Evolutionary conservation across 2,113 vertebrate species (phyloP).

Genomic region (Notiomystis cincta): DNA sequence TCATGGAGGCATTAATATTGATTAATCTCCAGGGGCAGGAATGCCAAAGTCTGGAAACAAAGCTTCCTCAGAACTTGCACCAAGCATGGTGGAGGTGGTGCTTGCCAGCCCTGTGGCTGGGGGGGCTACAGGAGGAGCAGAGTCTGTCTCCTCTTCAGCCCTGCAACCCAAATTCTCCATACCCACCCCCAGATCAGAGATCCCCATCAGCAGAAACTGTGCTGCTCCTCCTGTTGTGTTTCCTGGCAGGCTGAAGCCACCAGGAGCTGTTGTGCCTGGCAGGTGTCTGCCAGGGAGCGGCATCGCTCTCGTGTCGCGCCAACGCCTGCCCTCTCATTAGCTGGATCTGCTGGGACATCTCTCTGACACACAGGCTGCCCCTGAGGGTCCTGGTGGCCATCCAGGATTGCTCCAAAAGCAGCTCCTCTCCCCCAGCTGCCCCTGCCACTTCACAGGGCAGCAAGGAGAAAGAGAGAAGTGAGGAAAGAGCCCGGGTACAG

Average conservation of each 20-base stretch:
- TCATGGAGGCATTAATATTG: background rate
- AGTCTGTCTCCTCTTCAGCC: background rate
- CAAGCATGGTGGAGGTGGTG: background rate
- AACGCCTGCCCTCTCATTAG: background rate
- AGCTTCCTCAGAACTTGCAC: background rate
- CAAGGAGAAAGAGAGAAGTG: background rate
- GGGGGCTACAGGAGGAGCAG: background rate
- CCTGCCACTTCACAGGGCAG: background rate
- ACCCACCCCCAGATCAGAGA: background rate
- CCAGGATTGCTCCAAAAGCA: background rate
- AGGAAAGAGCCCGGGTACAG: background rate
- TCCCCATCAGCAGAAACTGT: background rate
- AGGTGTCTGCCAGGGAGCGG: background rate
- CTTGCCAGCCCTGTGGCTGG: background rate
- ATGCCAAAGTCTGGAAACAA: background rate
- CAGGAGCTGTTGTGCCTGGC: background rate
- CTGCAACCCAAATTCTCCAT: rapidly evolving
- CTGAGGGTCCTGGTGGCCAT: background rate
- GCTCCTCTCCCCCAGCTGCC: background rate
- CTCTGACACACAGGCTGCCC: background rate
- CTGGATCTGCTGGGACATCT: background rate
- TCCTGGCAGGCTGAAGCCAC: background rate
- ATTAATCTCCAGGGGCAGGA: background rate
- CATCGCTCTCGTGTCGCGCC: background rate
- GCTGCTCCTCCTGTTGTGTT: background rate